A percentile compares a stretch with the other conserved stretches of the same genome.
Conservation (phyloP, 2,797 vertebrate species). For the Parambassis ranga region DNA sequence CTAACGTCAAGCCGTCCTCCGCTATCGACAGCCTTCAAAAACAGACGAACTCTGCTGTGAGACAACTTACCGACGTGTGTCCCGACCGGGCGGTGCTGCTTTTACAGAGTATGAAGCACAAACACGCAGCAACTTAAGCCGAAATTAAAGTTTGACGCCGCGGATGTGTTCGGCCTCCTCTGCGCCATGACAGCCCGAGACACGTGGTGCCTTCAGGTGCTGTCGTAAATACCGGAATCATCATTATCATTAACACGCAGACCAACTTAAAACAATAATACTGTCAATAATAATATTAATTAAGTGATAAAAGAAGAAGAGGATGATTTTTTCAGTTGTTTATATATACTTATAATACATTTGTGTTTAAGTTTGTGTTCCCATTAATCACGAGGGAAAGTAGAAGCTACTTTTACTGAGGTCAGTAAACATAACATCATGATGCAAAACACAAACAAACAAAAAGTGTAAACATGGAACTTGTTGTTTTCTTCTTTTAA, state of each 20-base stretch:
- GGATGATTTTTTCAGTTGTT: too few relatives aligned
- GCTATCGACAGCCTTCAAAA: not conserved
- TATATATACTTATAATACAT: too few relatives aligned
- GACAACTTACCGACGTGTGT: conserved; percentile 43
- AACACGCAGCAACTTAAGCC: not conserved
- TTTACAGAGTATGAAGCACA: not conserved
- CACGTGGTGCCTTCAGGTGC: conserved; percentile 13
- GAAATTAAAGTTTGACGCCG: conserved; percentile 53
- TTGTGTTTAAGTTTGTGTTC: too few relatives aligned
- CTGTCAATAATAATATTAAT: too few relatives aligned
- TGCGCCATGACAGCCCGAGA: conserved; percentile 68
- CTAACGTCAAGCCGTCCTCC: not conserved
- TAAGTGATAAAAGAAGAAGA: too few relatives aligned
- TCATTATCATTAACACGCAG: rapidly evolving
- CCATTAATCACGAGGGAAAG: too few relatives aligned
- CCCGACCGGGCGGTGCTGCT: rapidly evolving
- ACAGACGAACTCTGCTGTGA: rapidly evolving
- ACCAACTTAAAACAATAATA: not conserved
- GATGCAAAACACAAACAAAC: too few relatives aligned
- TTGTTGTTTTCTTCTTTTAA: too few relatives aligned
- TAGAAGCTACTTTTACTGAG: too few relatives aligned
- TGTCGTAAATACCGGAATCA: not conserved
- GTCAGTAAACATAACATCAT: too few relatives aligned
- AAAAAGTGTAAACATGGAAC: too few relatives aligned
- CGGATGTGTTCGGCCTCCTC: conserved; percentile 38